phyloP scores from a whole-genome alignment of 2,888 invertebrate genomes.

The Zhuqinia jingwanae region DNA sequence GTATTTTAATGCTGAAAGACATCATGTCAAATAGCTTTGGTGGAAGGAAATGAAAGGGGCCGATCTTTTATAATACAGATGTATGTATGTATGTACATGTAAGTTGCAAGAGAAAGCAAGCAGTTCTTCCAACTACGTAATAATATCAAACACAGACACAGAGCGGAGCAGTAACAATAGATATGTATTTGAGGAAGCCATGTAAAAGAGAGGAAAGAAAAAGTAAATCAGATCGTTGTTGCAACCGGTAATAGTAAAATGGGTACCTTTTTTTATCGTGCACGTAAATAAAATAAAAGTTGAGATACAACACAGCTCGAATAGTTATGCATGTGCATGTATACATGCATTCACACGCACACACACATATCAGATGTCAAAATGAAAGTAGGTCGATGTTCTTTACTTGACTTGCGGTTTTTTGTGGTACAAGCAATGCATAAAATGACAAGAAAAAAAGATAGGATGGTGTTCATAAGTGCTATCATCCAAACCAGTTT shows the following conservation, averaged over 20 bases:
- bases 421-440: conserved; percentile 58
- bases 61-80: no score
- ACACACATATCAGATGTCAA: conserved; percentile 51
- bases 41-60: conserved; percentile 7
- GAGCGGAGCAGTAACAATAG: no score
- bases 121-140: no score
- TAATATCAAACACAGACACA: no score
- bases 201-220: background rate
- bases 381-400: conserved; percentile 62
- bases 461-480: background rate
- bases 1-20: background rate
- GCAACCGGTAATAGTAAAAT: conserved; percentile 7
- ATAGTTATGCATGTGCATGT: background rate
- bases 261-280: conserved; percentile 14
- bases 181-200: no score
- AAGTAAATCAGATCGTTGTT: conserved; percentile 27
- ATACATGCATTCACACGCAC: background rate
- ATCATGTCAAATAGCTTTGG: conserved; percentile 28
- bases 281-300: conserved; percentile 17
- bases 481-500: conserved; percentile 2
- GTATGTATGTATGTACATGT: no score
- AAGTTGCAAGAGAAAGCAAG: no score
- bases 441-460: conserved; percentile 36
- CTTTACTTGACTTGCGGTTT: conserved; percentile 43
- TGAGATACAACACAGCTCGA: background rate